A percentile compares a stretch with the other conserved stretches of the same genome.
Evolutionary conservation across 2,797 vertebrate genomes (phyloP).

Genomic region (Alauda arvensis): DNA sequence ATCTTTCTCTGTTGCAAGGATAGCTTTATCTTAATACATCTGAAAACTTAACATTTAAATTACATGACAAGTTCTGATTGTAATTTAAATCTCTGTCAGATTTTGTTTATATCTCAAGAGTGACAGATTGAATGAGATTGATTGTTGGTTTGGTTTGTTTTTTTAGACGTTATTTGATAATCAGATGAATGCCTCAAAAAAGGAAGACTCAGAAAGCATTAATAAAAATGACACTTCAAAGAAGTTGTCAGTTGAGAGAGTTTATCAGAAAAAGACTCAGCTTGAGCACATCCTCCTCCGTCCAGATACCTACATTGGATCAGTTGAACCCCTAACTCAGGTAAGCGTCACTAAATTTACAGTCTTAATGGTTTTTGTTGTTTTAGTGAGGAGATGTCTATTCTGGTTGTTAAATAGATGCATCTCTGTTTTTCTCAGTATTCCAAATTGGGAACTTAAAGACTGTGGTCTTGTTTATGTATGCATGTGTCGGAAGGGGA

Average conservation of each 20-base stretch:
- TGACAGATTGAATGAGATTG: neutral
- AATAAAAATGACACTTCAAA: constrained; percentile 89
- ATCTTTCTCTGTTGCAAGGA: neutral
- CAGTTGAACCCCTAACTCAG: constrained; percentile 93
- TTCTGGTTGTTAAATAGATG: neutral
- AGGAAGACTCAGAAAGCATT: constrained; percentile 85
- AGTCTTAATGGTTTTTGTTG: neutral
- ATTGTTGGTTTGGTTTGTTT: neutral
- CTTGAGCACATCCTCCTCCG: constrained; percentile 97
- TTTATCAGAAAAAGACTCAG: constrained; percentile 98
- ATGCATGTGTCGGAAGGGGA: neutral
- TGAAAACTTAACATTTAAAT: neutral
- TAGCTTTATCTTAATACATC: neutral
- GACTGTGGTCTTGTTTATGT: neutral
- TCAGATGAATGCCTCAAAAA: constrained; percentile 81
- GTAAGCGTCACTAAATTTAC: constrained; percentile 62
- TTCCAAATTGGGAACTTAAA: neutral
- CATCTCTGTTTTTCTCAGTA: neutral
- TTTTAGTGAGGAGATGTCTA: neutral
- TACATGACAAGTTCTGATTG: neutral
- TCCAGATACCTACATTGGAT: constrained; percentile 96
- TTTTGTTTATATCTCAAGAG: neutral
- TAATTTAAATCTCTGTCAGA: neutral
- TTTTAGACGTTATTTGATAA: constrained; percentile 86
- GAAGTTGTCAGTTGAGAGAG: constrained; percentile 93